These are phyloP conservation scores for Opisthocomus hoazin DNA, from an alignment of 2,113 vertebrate species.

Conservation along the genomic window DNA sequence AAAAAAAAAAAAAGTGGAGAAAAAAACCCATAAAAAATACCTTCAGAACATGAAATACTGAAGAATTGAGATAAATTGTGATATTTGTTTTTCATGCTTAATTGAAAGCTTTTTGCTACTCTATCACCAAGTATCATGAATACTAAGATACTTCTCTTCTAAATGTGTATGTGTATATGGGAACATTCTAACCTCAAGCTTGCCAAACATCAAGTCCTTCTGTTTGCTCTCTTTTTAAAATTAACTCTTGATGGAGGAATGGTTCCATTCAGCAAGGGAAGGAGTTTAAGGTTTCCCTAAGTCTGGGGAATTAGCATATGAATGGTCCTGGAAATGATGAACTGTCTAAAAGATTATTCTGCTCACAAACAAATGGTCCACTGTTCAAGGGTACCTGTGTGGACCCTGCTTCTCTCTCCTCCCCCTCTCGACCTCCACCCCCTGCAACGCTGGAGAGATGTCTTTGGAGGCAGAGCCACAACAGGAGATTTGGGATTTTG, in stretches of 20 bases:
- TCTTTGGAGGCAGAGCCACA: background rate
- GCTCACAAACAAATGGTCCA: background rate
- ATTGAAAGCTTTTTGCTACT: constrained; percentile 49
- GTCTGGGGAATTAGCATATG: constrained; percentile 48
- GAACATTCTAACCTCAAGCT: constrained; percentile 53
- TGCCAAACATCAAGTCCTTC: constrained; percentile 62
- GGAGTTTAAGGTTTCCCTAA: constrained; percentile 1
- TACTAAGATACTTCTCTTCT: constrained; percentile 59
- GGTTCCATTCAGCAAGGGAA: constrained; percentile 29
- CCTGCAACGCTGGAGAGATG: background rate
- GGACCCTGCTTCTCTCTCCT: background rate
- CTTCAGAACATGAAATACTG: constrained; percentile 18
- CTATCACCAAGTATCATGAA: constrained; percentile 59
- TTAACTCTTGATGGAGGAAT: constrained; percentile 63
- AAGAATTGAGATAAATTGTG: constrained; percentile 54
- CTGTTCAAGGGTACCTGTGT: background rate
- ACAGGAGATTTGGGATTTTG: background rate
- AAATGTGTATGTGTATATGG: constrained; percentile 62
- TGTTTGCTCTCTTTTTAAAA: constrained; percentile 64
- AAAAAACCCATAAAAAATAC: background rate
- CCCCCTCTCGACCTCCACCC: too few species aligned
- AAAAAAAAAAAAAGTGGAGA: background rate
- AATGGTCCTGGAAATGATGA: constrained; percentile 49
- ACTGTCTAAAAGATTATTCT: constrained; percentile 32
- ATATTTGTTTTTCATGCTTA: constrained; percentile 54